Percentiles rank a stretch among this genome's conserved stretches.
These are phyloP conservation scores for Drosophila nigrodunni DNA, from an alignment of 1,140 invertebrate genomes.

Conservation along the genomic window DNA sequence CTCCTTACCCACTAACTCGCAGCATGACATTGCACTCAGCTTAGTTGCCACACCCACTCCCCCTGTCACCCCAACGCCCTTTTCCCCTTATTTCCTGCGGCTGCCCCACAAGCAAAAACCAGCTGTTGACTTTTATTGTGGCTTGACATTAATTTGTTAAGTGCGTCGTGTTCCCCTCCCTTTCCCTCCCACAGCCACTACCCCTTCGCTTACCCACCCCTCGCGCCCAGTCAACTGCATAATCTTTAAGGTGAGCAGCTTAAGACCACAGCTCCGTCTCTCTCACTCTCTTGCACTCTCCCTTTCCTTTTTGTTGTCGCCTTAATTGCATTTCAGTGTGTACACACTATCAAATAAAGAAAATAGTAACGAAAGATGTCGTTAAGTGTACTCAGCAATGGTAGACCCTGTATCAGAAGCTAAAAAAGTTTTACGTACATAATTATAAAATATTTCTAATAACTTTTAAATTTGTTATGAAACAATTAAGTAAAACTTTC, in stretches of 20 bases:
- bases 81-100: neutral
- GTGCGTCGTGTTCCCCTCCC: slow-evolving; percentile 49
- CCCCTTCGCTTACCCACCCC: slow-evolving; percentile 1
- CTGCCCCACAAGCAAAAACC: slow-evolving; percentile 48
- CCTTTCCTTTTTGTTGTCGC: slow-evolving; percentile 17
- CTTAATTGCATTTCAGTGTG: slow-evolving; percentile 62
- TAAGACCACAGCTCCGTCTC: slow-evolving; percentile 6
- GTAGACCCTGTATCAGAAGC: too few species aligned
- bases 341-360: slow-evolving; percentile 13
- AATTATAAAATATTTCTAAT: too few species aligned
- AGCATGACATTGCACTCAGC: slow-evolving; percentile 77
- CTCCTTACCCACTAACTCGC: slow-evolving; percentile 19
- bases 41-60: slow-evolving; percentile 25
- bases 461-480: too few species aligned
- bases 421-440: too few species aligned
- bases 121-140: slow-evolving; percentile 83
- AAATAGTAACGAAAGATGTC: too few species aligned
- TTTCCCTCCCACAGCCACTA: neutral
- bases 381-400: too few species aligned
- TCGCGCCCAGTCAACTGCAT: slow-evolving; percentile 39
- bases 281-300: neutral
- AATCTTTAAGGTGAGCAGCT: slow-evolving; percentile 58
- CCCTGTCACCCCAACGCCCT: neutral
- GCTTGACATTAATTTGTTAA: slow-evolving; percentile 83
- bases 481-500: too few species aligned